Evolutionary conservation across 2,113 vertebrate species (phyloP).

Genomic region (Corynorhinus townsendii): DNA sequence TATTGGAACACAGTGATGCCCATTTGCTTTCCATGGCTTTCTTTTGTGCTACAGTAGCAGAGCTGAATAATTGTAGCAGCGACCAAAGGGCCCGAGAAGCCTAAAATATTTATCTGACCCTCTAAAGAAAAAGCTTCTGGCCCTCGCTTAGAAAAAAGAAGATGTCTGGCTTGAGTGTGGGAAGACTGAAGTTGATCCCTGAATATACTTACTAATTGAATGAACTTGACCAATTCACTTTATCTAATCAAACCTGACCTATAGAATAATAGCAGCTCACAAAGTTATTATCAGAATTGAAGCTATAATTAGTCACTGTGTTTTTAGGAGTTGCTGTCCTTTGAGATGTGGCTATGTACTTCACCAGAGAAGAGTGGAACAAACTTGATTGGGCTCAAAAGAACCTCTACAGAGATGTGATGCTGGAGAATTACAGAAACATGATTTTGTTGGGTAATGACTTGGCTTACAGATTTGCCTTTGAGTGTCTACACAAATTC

Average conservation of each 20-base stretch:
- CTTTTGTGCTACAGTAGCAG: not conserved
- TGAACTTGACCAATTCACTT: not conserved
- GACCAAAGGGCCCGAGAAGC: not conserved
- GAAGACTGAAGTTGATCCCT: not conserved
- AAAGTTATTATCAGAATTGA: not conserved
- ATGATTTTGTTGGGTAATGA: slow-evolving; percentile 49
- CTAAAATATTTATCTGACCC: not conserved
- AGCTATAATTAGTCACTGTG: not conserved
- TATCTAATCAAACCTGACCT: not conserved
- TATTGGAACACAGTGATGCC: not conserved
- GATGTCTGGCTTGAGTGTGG: not conserved
- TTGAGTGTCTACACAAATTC: not conserved
- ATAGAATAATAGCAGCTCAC: not conserved
- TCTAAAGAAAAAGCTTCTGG: not conserved
- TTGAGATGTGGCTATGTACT: slow-evolving; percentile 52
- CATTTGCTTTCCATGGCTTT: not conserved
- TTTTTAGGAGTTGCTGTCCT: slow-evolving; percentile 41
- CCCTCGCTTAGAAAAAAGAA: not conserved
- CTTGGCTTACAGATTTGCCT: not conserved
- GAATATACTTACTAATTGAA: not conserved
- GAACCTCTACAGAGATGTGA: slow-evolving; percentile 45
- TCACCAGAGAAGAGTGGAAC: slow-evolving; percentile 47
- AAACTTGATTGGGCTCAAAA: slow-evolving; percentile 24
- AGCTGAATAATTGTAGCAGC: not conserved
- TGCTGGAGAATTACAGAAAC: slow-evolving; percentile 49